Conservation (phyloP, 2,113 vertebrate genomes). For the Aplodontia rufa region DNA sequence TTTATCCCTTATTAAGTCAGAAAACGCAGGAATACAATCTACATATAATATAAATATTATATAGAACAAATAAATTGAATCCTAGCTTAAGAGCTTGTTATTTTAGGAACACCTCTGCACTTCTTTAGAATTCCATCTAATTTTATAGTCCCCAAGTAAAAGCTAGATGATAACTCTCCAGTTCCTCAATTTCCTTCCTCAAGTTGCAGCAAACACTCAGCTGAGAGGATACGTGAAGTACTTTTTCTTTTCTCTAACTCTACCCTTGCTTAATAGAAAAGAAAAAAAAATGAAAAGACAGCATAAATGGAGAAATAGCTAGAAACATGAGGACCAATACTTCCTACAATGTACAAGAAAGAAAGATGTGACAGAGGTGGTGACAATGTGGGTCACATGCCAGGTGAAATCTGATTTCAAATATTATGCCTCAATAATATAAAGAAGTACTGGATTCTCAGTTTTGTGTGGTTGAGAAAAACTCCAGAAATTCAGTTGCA, state of each 20-base stretch:
- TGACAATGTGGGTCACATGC: neutral
- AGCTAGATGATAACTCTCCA: neutral
- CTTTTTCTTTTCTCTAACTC: neutral
- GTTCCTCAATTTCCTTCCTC: neutral
- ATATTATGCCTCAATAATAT: neutral
- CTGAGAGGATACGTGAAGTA: neutral
- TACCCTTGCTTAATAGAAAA: neutral
- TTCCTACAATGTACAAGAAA: neutral
- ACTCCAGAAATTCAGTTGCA: neutral
- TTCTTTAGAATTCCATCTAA: neutral
- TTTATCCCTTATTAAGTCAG: neutral
- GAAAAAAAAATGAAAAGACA: neutral
- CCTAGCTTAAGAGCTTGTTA: neutral
- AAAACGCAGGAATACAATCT: neutral
- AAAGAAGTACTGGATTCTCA: neutral
- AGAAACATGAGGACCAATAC: neutral
- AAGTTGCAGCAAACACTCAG: neutral
- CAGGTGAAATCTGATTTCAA: constrained; percentile 32
- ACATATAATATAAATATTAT: neutral
- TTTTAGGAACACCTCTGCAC: neutral
- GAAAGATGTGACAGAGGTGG: neutral
- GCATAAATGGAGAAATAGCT: neutral
- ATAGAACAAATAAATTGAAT: neutral
- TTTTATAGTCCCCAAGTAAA: constrained; percentile 6
- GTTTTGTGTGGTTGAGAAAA: neutral